Evolutionary conservation across 2,888 invertebrate species (phyloP).

Genomic region (Hecatera dysodea): DNA sequence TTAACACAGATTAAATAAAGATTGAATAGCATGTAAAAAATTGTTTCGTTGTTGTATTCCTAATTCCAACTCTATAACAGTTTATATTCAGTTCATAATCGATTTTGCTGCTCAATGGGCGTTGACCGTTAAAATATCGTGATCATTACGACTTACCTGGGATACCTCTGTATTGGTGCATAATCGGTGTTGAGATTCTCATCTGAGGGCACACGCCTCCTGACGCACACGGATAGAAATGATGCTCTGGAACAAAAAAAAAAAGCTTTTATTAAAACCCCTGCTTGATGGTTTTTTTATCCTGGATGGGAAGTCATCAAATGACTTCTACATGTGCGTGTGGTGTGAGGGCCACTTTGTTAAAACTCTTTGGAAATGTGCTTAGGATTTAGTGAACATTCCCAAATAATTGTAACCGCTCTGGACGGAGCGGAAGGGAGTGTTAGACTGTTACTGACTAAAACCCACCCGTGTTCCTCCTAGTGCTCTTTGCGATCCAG

Average conservation of each 20-base stretch:
- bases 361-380: no score
- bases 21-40: neutral
- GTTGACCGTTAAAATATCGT: conserved; percentile 15
- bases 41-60: neutral
- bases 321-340: no score
- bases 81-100: neutral
- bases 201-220: conserved; percentile 96
- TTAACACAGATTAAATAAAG: neutral
- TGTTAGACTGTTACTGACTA: no score
- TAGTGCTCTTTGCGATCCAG: no score
- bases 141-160: conserved; percentile 86
- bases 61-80: neutral
- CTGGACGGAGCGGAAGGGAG: no score
- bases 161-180: conserved; percentile 95
- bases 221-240: conserved; percentile 96
- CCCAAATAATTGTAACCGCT: no score
- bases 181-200: conserved; percentile 96
- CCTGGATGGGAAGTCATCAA: no score
- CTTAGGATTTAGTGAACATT: no score
- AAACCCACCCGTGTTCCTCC: no score
- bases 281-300: no score
- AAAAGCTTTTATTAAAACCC: neutral
- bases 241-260: conserved; percentile 89
- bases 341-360: no score
- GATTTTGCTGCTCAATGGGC: conserved; percentile 11